Evolutionary conservation across 2,888 invertebrate genomes (phyloP).

Genomic region (Hydriomena furcata): DNA sequence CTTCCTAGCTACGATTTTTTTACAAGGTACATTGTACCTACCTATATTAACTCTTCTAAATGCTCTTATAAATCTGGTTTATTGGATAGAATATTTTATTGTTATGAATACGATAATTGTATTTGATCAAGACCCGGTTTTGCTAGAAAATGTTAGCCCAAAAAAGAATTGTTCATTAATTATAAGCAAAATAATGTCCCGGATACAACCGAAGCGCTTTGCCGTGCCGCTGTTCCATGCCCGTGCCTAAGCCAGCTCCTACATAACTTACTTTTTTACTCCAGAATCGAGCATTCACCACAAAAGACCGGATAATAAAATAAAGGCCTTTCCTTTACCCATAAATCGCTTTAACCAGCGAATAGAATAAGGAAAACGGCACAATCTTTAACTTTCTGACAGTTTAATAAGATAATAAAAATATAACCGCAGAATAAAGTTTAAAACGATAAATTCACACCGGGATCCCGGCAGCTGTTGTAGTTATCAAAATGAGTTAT

Average conservation of each 20-base stretch:
- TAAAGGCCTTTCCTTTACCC: constrained; percentile 63
- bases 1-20: no score
- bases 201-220: constrained; percentile 25
- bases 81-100: no score
- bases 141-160: constrained; percentile 4
- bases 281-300: constrained; percentile 52
- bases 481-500: constrained; percentile 38
- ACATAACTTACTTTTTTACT: constrained; percentile 22
- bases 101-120: background rate
- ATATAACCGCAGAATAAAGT: constrained; percentile 63
- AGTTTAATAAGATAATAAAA: constrained; percentile 81
- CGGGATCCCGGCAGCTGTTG: constrained; percentile 36
- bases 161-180: constrained; percentile 29
- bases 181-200: constrained; percentile 38
- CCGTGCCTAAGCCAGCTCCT: constrained; percentile 9
- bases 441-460: constrained; percentile 39
- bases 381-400: constrained; percentile 79
- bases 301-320: constrained; percentile 68
- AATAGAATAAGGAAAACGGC: constrained; percentile 72
- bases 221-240: constrained; percentile 14
- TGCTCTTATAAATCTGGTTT: no score
- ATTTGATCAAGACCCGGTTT: no score
- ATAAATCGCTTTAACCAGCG: constrained; percentile 69
- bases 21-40: no score
- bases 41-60: no score